These are phyloP conservation scores for Bombus balteatus DNA, from an alignment of 1,140 invertebrate species.

Conservation along the genomic window DNA sequence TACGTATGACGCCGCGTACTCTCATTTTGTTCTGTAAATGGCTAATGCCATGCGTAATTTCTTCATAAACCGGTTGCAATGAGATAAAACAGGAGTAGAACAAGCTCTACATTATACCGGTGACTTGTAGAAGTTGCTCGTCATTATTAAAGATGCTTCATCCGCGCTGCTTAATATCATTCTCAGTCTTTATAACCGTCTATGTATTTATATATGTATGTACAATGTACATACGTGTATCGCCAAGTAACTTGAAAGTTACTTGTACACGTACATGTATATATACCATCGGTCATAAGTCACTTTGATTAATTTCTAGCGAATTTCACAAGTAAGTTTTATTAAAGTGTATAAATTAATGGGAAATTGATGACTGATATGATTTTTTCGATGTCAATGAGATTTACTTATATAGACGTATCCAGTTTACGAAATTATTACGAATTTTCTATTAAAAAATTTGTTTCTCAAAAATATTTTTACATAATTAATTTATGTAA, in stretches of 20 bases:
- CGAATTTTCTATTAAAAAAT: not conserved
- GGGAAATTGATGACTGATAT: not conserved
- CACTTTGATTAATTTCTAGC: not conserved
- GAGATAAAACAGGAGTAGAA: conserved; percentile 31
- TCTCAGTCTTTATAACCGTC: not conserved
- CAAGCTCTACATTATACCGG: conserved; percentile 6
- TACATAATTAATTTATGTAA: no score
- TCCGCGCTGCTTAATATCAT: not conserved
- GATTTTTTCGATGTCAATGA: not conserved
- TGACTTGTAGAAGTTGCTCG: conserved; percentile 39
- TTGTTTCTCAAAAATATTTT: no score
- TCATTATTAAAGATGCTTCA: conserved; percentile 22
- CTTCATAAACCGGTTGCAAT: conserved; percentile 37
- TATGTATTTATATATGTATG: not conserved
- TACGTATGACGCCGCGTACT: not conserved
- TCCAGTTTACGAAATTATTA: no score
- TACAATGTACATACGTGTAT: no score
- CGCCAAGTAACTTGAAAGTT: no score
- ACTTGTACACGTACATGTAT: no score
- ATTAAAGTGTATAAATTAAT: not conserved
- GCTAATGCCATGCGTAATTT: not conserved
- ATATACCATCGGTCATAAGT: not conserved
- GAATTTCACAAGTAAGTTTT: not conserved
- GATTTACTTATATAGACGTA: not conserved
- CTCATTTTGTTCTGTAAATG: not conserved